A percentile compares a stretch with the other conserved stretches of the same genome.
Conservation (phyloP, 2,888 invertebrate species). For the Fragum fragum region DNA sequence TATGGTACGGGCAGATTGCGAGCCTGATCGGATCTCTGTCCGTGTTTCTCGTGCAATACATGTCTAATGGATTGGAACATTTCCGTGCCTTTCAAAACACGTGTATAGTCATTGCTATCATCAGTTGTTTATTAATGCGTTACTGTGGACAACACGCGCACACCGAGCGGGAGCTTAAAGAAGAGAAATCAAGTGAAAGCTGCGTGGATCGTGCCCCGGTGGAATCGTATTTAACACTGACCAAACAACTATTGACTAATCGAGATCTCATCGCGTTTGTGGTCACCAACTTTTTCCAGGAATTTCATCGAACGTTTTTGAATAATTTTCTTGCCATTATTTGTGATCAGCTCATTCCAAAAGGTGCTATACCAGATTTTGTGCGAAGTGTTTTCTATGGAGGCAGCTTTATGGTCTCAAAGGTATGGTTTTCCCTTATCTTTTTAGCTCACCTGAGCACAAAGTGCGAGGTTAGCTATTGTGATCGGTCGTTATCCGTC, state of each 20-base stretch:
- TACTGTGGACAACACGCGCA: conserved; percentile 80
- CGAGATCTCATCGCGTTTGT: conserved; percentile 83
- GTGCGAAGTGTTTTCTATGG: conserved; percentile 80
- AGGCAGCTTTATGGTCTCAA: conserved; percentile 65
- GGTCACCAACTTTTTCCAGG: conserved; percentile 81
- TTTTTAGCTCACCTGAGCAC: too few species aligned
- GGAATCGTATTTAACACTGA: conserved; percentile 69
- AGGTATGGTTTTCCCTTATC: conserved; percentile 71
- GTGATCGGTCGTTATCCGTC: too few species aligned
- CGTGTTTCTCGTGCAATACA: conserved; percentile 78
- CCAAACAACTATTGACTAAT: conserved; percentile 77
- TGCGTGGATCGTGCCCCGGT: conserved; percentile 46
- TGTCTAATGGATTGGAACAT: conserved; percentile 83
- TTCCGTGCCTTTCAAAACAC: conserved; percentile 83
- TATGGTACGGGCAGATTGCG: conserved; percentile 83
- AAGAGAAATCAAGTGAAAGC: conserved; percentile 18
- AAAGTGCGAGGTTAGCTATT: too few species aligned
- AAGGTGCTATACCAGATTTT: conserved; percentile 67
- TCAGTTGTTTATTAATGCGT: conserved; percentile 75
- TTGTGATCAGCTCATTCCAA: conserved; percentile 78
- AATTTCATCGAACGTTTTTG: conserved; percentile 77
- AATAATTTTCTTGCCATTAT: conserved; percentile 80
- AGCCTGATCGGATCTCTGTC: conserved; percentile 75
- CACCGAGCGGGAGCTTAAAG: conserved; percentile 77
- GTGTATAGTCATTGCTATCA: conserved; percentile 78